Base-by-base conservation (phyloP, 1,140 invertebrate genomes). In the Pogonus chalceus region DNA sequence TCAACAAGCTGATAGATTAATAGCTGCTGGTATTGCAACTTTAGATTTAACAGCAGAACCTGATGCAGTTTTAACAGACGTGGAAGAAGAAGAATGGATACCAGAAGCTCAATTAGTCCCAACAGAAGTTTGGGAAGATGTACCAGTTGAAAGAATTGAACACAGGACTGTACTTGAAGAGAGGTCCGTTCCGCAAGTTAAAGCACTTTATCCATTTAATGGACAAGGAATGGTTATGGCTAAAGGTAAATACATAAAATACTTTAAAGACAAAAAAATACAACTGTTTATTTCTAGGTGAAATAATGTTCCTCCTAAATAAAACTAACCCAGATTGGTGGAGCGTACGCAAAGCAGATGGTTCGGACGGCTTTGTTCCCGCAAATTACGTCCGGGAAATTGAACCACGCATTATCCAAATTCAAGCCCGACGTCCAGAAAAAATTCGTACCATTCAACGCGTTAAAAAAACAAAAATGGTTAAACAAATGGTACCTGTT, bases 261-360 rank as follows among this genome's bases (percentile, higher is more conserved):
- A 31, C 14, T 31, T 7, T 31, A 7, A 14, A 31, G 26, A 14
- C 4, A 7, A 7, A 31, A 7, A 7, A 7, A 7, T 31, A 7
- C 26, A 7, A 7, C 26, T 31, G 26, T 31, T 31, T 7, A 4
- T 46, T 54, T 20, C 24, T 1, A 72, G 90, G 89, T 54, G 90
- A 93, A 72, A 69, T 84, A 2, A 91, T 98, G 87, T 87, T 95
- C 62, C 74, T 99, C 1, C 76, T 98, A 46, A 92, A 88, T 62
- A 95, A 96, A 73, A 96, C 92, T 1, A 98, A 98, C 70, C 80
- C 85, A 1, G 96, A 99, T 70, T 99, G 96, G 96, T 99, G 96
- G 96, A 92, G 90, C 62, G 89, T 98, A 2, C 76, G 93, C 12
- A 96, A 95, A 74, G 79, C 81, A 0, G 91, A 92, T 65, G 88